phyloP scores from a whole-genome alignment of 2,888 invertebrate species.

The Artemia sp. region DNA sequence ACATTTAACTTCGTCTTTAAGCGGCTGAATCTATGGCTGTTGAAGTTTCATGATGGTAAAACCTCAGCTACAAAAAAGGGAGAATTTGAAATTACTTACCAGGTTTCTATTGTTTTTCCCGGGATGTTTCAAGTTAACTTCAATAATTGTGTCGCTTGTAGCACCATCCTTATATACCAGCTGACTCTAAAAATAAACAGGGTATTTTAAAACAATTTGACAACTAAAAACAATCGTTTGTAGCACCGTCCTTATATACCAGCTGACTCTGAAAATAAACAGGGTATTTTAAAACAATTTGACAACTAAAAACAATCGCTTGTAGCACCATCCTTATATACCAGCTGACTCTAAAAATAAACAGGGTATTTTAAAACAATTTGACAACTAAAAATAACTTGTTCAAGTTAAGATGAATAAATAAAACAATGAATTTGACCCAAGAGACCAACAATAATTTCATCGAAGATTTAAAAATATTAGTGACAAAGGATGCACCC shows the following conservation, averaged over 20 bases:
- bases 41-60: no score
- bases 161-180: constrained; percentile 69
- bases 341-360: constrained; percentile 51
- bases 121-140: constrained; percentile 70
- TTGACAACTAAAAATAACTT: background rate
- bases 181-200: constrained; percentile 46
- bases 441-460: no score
- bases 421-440: no score
- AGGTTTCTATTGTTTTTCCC: constrained; percentile 64
- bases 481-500: no score
- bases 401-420: constrained; percentile 6
- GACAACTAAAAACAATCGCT: constrained; percentile 42
- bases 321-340: constrained; percentile 65
- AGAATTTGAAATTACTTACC: constrained; percentile 35
- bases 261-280: constrained; percentile 50
- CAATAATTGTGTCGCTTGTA: constrained; percentile 72
- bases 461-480: no score
- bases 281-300: background rate
- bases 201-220: constrained; percentile 16
- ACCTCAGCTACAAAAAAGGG: no score
- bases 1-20: no score
- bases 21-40: no score
- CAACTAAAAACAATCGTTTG: constrained; percentile 43
- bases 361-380: constrained; percentile 13
- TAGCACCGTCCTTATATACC: constrained; percentile 63